Percentiles rank a stretch among this genome's conserved stretches.
phyloP scores from a whole-genome alignment of 1,140 invertebrate species.

The Zaprionus gabonicus region DNA sequence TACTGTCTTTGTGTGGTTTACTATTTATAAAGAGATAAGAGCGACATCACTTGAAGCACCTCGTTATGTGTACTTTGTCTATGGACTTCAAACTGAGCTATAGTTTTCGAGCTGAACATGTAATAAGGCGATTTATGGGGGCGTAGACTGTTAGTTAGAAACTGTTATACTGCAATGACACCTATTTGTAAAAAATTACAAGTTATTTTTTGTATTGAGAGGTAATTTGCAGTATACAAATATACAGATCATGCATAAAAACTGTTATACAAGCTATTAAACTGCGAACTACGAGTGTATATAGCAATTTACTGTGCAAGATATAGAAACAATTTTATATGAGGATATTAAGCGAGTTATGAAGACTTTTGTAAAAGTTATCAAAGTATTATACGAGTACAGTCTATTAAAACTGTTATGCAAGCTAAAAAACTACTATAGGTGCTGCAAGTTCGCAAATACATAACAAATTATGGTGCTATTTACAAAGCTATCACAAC shows the following conservation, averaged over 20 bases:
- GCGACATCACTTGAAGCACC: neutral
- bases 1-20: conserved; percentile 14
- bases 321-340: no score
- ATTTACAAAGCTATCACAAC: neutral
- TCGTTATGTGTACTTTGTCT: neutral
- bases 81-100: neutral
- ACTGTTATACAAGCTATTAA: neutral
- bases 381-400: neutral
- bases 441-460: neutral
- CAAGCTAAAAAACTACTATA: neutral
- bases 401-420: neutral
- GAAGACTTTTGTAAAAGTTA: neutral
- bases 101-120: neutral
- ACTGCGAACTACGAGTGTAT: neutral
- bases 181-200: conserved; percentile 2
- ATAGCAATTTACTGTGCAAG: no score
- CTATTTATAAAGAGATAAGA: no score
- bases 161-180: conserved; percentile 16
- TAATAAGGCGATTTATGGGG: neutral
- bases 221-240: no score
- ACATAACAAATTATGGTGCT: neutral
- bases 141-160: neutral
- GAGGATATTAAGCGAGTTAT: no score
- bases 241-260: no score
- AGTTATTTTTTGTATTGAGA: neutral